Percentiles rank a stretch among this genome's conserved stretches.
phyloP scores from a whole-genome alignment of 2,888 invertebrate genomes.

The Deilephila porcellus region DNA sequence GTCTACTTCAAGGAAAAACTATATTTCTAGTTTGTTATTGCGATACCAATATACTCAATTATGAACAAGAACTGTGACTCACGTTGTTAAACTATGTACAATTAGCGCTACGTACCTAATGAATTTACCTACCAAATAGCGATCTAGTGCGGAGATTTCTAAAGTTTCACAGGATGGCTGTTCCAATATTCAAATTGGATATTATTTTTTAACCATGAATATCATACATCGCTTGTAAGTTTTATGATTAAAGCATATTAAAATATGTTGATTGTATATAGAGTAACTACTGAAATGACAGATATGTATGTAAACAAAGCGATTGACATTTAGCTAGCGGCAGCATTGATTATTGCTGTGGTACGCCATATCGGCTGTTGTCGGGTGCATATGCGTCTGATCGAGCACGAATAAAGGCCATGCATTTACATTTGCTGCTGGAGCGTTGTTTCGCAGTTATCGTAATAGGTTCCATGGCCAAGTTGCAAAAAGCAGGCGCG shows the following conservation, averaged over 20 bases:
- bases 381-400: slow-evolving; percentile 48
- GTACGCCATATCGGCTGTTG: slow-evolving; percentile 26
- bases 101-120: slow-evolving; percentile 1
- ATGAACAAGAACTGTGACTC: slow-evolving; percentile 26
- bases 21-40: slow-evolving; percentile 40
- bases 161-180: background rate
- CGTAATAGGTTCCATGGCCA: slow-evolving; percentile 83
- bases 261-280: background rate
- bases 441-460: slow-evolving; percentile 78
- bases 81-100: background rate
- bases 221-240: too few relatives aligned
- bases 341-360: slow-evolving; percentile 19
- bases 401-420: slow-evolving; percentile 73
- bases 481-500: slow-evolving; percentile 82
- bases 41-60: slow-evolving; percentile 41
- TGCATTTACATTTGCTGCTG: slow-evolving; percentile 76
- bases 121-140: background rate
- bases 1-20: slow-evolving; percentile 56
- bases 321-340: background rate
- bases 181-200: too few relatives aligned
- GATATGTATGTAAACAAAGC: slow-evolving; percentile 21
- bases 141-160: background rate
- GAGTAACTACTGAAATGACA: background rate
- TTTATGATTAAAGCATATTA: background rate
- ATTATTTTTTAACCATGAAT: too few relatives aligned